These are phyloP conservation scores for Ceyx melanurus DNA, from an alignment of 2,113 vertebrate species.

Conservation along the genomic window DNA sequence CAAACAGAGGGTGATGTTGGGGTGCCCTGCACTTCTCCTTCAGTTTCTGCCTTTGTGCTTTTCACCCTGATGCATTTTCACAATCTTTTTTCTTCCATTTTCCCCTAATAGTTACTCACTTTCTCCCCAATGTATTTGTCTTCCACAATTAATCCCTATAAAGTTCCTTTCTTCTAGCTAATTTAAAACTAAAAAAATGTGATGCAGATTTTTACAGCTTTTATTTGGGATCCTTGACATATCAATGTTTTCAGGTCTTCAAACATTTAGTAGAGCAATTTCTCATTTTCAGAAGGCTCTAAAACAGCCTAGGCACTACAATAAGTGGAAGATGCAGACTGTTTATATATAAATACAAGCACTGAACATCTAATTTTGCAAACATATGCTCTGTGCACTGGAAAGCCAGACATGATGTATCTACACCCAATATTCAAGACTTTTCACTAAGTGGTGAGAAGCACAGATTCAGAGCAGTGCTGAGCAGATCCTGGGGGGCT, in stretches of 20 bases:
- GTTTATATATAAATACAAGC: constrained; percentile 24
- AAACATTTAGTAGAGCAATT: not conserved
- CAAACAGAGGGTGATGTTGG: not conserved
- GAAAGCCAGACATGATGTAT: not conserved
- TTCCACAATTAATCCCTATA: not conserved
- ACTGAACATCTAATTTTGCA: not conserved
- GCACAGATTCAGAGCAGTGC: not conserved
- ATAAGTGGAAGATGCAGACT: constrained; percentile 2
- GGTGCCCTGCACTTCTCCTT: not conserved
- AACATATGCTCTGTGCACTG: not conserved
- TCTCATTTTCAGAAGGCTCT: not conserved
- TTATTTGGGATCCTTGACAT: not conserved
- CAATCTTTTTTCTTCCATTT: not conserved
- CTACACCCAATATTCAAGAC: not conserved
- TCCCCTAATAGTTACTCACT: not conserved
- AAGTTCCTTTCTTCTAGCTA: not conserved
- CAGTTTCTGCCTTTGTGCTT: not conserved
- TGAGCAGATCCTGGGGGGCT: not conserved
- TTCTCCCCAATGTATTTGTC: not conserved
- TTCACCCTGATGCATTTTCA: not conserved
- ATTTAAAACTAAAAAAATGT: not conserved
- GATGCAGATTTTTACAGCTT: not conserved
- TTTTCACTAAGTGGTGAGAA: not conserved
- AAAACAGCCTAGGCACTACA: not conserved
- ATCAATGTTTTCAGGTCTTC: not conserved